Evolutionary conservation across 23 tunicate species (phyloP).

Genomic region (Trididemnum miniatum): DNA sequence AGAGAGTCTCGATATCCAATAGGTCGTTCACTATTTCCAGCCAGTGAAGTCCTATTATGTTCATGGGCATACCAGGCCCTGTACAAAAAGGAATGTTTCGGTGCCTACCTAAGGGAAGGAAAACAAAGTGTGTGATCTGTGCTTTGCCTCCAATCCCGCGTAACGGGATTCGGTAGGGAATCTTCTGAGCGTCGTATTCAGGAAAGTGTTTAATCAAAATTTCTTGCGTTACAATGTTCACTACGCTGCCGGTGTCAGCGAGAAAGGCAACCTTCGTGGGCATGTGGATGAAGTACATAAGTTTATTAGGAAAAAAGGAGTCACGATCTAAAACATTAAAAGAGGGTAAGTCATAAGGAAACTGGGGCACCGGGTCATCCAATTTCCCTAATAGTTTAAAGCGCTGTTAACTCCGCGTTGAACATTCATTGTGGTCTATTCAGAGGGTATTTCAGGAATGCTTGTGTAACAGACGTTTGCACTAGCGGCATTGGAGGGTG

Average conservation of each 20-base stretch:
- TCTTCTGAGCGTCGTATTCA: neutral
- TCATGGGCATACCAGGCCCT: neutral
- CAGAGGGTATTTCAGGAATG: too few relatives aligned
- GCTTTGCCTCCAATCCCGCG: neutral
- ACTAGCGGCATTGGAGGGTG: too few relatives aligned
- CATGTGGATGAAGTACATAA: neutral
- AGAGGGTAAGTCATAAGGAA: neutral
- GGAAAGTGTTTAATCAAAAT: neutral
- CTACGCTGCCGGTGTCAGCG: slow-evolving; percentile 33
- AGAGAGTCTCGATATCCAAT: too few relatives aligned
- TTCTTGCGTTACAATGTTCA: neutral
- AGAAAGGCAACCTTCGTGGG: slow-evolving; percentile 7
- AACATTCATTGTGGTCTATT: too few relatives aligned
- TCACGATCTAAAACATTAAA: neutral
- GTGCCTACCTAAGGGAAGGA: neutral
- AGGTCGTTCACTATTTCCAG: neutral
- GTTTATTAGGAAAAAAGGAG: neutral
- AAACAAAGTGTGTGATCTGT: neutral
- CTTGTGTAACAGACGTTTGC: too few relatives aligned
- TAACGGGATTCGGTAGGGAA: neutral
- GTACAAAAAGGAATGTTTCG: neutral
- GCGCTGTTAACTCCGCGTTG: too few relatives aligned
- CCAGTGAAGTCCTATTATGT: neutral
- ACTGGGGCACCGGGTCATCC: neutral
- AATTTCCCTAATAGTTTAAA: too few relatives aligned